Evolutionary conservation across 1,140 invertebrate species (phyloP).

Genomic region (Yoshiicerus persimilis): DNA sequence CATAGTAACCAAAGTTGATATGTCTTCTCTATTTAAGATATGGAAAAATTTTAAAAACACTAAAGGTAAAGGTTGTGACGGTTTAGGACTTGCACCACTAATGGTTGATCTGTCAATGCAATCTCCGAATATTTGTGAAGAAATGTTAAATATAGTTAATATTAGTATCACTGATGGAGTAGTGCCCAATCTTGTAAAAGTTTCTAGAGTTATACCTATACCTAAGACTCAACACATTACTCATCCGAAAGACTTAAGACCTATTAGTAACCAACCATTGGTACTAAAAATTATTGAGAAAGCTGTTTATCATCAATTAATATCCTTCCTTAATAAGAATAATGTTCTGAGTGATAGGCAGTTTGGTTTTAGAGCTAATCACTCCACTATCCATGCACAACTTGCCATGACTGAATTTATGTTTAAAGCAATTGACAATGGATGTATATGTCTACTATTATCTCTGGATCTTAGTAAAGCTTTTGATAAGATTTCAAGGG

Average conservation of each 20-base stretch:
- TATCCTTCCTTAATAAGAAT: neutral
- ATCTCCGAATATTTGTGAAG: neutral
- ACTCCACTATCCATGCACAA: too few species aligned
- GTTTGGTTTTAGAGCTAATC: too few species aligned
- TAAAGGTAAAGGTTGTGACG: neutral
- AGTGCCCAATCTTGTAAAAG: neutral
- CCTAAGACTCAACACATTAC: neutral
- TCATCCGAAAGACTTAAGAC: neutral
- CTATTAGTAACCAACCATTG: neutral
- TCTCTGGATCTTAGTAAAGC: too few species aligned
- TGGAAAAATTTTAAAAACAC: neutral
- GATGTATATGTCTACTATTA: too few species aligned
- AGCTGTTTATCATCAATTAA: neutral
- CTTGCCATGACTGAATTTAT: too few species aligned
- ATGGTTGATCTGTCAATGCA: neutral
- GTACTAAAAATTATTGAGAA: neutral
- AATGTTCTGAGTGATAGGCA: too few species aligned
- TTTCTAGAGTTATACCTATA: neutral
- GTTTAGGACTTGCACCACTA: neutral
- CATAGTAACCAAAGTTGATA: too few species aligned
- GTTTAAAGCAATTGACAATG: too few species aligned
- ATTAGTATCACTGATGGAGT: neutral
- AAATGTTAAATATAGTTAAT: neutral
- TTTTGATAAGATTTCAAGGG: neutral
- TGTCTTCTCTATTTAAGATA: neutral